phyloP scores from a whole-genome alignment of 2,113 vertebrate species.

The Uria lomvia region DNA sequence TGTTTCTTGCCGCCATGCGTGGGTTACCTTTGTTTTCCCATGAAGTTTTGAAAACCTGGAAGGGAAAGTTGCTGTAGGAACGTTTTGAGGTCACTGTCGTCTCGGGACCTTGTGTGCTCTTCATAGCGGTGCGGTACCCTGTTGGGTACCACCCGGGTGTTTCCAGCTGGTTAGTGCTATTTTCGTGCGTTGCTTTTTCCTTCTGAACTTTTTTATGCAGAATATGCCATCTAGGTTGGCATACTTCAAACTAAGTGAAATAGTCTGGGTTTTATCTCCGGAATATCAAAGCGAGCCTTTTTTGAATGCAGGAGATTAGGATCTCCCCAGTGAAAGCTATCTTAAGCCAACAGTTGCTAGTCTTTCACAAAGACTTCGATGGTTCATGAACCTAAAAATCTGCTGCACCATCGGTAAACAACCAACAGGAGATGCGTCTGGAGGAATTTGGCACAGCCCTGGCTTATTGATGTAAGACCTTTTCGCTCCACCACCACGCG shows the following conservation, averaged over 20 bases:
- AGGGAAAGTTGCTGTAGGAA: background rate
- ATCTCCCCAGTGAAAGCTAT: background rate
- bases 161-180: background rate
- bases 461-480: background rate
- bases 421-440: background rate
- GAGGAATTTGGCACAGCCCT: background rate
- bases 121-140: background rate
- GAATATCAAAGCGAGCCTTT: background rate
- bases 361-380: background rate
- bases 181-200: background rate
- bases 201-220: background rate
- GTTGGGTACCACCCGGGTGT: background rate
- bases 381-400: background rate
- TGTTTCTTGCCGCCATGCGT: rapidly evolving
- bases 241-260: background rate
- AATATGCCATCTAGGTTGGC: background rate
- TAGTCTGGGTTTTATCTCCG: background rate
- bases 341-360: background rate
- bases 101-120: background rate
- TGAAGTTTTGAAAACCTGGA: background rate
- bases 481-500: background rate
- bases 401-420: background rate
- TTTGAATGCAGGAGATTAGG: background rate
- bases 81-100: background rate
- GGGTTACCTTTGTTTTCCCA: background rate